These are phyloP conservation scores for Diplolepis rosae DNA, from an alignment of 2,888 invertebrate species.

Conservation along the genomic window DNA sequence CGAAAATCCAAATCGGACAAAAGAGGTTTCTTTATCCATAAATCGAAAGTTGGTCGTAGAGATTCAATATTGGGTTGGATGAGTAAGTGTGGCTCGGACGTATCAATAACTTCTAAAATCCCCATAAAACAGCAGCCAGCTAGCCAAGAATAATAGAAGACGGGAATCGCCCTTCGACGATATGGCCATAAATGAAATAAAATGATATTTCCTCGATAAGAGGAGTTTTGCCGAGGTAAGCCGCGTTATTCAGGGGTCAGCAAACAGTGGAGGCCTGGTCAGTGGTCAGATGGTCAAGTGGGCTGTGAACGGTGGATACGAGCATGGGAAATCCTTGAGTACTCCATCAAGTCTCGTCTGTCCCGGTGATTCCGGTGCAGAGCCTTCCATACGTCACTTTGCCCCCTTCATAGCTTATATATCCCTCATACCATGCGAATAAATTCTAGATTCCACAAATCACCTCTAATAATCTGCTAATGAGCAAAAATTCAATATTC, in stretches of 20 bases:
- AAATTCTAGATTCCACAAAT: not conserved
- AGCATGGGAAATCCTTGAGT: slow-evolving; percentile 57
- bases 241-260: slow-evolving; percentile 69
- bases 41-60: slow-evolving; percentile 24
- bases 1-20: slow-evolving; percentile 23
- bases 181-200: slow-evolving; percentile 73
- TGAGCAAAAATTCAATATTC: too few species aligned
- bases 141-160: slow-evolving; percentile 13
- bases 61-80: slow-evolving; percentile 28
- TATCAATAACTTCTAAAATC: slow-evolving; percentile 49
- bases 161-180: slow-evolving; percentile 48
- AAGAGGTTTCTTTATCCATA: slow-evolving; percentile 27
- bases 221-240: slow-evolving; percentile 58
- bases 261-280: slow-evolving; percentile 44
- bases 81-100: slow-evolving; percentile 36
- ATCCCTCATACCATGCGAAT: slow-evolving; percentile 22
- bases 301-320: slow-evolving; percentile 32
- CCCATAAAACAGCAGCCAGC: slow-evolving; percentile 41
- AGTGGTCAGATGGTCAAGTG: slow-evolving; percentile 47
- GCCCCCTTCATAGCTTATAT: slow-evolving; percentile 56
- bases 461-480: not conserved
- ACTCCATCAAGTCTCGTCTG: slow-evolving; percentile 68
- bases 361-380: slow-evolving; percentile 65
- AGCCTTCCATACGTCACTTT: slow-evolving; percentile 70
- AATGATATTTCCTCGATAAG: slow-evolving; percentile 69